Base-by-base conservation (phyloP, 1,140 invertebrate genomes). In the Centruroides vittatus region DNA sequence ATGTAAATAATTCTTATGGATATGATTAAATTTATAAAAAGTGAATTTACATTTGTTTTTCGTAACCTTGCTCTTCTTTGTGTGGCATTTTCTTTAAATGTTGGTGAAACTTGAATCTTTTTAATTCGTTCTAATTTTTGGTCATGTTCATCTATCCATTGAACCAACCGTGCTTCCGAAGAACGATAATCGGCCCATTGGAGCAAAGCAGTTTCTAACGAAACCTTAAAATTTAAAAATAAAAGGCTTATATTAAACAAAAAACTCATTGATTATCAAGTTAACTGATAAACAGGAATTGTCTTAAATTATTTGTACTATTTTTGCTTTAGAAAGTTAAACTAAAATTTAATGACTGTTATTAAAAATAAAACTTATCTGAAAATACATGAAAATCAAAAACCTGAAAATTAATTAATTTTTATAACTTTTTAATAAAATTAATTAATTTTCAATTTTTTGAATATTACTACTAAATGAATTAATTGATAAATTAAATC, bases 101-200 rank as follows among this genome's bases (percentile, higher is more conserved):
- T 35, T 3, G 64, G 50, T 36, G 51, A 57, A 5, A 57, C 61
- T 51, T 61, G 12, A 13, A 34, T 48, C 13, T 90, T 89, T 70
- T 86, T 88, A 10, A 93, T 87, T 78, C 94, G 86, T 76, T 93
- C 89, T n/a, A 96, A 73, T 76, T 94, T 91, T 1, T 88, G 86
- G 75, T 96, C 91, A 65, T 91, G 82, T 68, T 96, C 93, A 48
- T 83, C 86, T n/a, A 98, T 89, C 91, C 93, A 95, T 78, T 93
- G 87, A 71, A 93, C 85, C 5, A 96, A 74, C 69, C 94, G 89
- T 11, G 86, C 84, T 67, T 92, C 92, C 13, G 88, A 90, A 34
- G 88, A 89, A 70, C 86, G 92, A 71, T 93, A 94, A 72, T 94
- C 92, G n/a, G 89, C 88, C 90, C 90, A 94, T 80, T 93, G 89